Base-by-base conservation (phyloP, 2,797 vertebrate species). In the Eutrigla gurnardus region DNA sequence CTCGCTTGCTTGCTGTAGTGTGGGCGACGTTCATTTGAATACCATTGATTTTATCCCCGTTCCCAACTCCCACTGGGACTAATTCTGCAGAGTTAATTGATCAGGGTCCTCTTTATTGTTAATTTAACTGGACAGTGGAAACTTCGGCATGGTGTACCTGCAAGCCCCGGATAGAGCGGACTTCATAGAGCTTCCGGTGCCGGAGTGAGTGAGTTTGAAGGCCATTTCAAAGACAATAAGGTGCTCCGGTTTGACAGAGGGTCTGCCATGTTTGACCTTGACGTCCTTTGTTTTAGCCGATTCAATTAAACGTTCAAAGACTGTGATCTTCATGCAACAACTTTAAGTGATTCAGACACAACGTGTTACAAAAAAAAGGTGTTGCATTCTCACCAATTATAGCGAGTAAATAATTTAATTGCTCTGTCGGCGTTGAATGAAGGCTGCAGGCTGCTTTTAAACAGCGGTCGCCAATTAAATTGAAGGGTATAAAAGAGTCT, bases 21-120 rank as follows among this genome's bases (percentile, higher is more conserved):
- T 81, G 83, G 90, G 86, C 58, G 52, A 81, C 54, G 67, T 82
- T 90, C 82, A 91, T 93, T 92, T 93, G 80, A 90, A 91, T 87
- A 85, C 49, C 78, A 92, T 91, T 91, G 91, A 94, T 93, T 92
- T 87, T 40, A 75, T 72, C 82, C 77, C 33, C 10, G 61, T 80
- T 25, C 72, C 60, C 60, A 40, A 39, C 63, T 84, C 91, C 88
- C 87, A 64, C 58, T 69, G 92, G 88, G 86, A 82, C 73, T 81
- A 79, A 87, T 90, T 88, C 84, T 74, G 85, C 83, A 86, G 84
- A 84, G 78, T 74, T 89, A 90, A 91, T 92, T 89, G 88, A 92
- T 91, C 89, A 50, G 64, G 83, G 75, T 77, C 67, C 47, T 84
- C 73, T 86, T 86, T 68, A 69, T 83, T 73, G 70, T 57, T 86